A percentile compares a stretch with the other conserved stretches of the same genome.
phyloP scores from a whole-genome alignment of 2,797 vertebrate species.

The Aplochiton taeniatus region DNA sequence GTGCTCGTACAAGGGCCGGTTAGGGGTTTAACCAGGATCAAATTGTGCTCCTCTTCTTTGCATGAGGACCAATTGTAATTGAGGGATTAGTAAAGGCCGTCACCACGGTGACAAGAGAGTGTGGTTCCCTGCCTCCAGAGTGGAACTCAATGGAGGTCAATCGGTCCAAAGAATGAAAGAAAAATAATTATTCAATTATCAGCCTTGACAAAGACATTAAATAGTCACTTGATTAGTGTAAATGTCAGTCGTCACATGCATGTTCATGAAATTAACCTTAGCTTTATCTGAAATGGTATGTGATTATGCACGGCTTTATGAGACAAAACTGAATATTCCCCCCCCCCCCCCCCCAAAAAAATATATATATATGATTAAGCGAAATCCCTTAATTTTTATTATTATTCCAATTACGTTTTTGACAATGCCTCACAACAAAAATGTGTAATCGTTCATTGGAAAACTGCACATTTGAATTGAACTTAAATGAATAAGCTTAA shows the following conservation, averaged over 20 bases:
- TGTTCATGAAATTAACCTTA: conserved; percentile 47
- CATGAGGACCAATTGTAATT: conserved; percentile 35
- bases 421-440: conserved; percentile 25
- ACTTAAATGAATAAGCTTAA: conserved; percentile 41
- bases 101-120: conserved; percentile 26
- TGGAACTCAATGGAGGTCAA: conserved; percentile 51
- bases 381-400: too few species aligned
- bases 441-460: conserved; percentile 19
- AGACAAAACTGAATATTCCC: too few species aligned
- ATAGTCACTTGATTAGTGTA: conserved; percentile 43
- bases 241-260: conserved; percentile 47
- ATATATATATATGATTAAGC: too few species aligned
- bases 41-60: not conserved
- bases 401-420: conserved; percentile 27
- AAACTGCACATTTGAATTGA: conserved; percentile 22
- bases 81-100: conserved; percentile 33
- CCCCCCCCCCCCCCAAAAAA: too few species aligned
- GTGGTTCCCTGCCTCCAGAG: conserved; percentile 23
- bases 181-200: conserved; percentile 61
- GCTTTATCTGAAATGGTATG: not conserved
- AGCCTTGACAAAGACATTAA: conserved; percentile 53
- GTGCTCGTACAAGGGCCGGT: not conserved
- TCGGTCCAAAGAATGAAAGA: conserved; percentile 38
- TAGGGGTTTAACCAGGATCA: conserved; percentile 1
- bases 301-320: not conserved